These are phyloP conservation scores for Apotomis betuletana DNA, from an alignment of 2,888 invertebrate genomes.

Conservation along the genomic window DNA sequence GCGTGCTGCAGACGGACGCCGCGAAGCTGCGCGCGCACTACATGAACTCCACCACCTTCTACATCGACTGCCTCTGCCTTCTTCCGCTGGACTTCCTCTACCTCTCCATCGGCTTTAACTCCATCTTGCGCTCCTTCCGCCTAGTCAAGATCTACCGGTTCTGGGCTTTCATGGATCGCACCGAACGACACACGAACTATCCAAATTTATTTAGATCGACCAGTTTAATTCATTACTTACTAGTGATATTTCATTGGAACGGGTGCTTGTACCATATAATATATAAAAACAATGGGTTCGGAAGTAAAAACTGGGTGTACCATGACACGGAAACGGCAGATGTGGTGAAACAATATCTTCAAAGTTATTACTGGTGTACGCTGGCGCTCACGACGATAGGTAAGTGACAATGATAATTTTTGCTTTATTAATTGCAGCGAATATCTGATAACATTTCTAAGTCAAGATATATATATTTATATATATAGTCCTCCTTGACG, in stretches of 20 bases:
- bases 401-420: constrained; percentile 59
- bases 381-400: constrained; percentile 98
- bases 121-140: constrained; percentile 96
- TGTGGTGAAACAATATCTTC: constrained; percentile 96
- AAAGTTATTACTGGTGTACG: constrained; percentile 99
- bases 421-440: constrained; percentile 29
- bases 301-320: constrained; percentile 96
- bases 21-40: constrained; percentile 97
- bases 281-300: constrained; percentile 97
- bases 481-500: no score
- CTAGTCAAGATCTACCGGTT: constrained; percentile 98
- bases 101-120: constrained; percentile 98
- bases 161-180: constrained; percentile 99
- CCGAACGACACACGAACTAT: constrained; percentile 99
- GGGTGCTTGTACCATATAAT: constrained; percentile 99
- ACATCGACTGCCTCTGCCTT: constrained; percentile 99
- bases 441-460: neutral
- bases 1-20: constrained; percentile 98
- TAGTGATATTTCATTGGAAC: constrained; percentile 99
- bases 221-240: constrained; percentile 96
- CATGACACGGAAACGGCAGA: constrained; percentile 93
- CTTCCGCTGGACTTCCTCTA: constrained; percentile 99
- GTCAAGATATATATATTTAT: no score
- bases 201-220: constrained; percentile 97
- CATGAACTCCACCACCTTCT: constrained; percentile 98